Base-by-base conservation (phyloP, 2,797 vertebrate species). In the Orientallactaga sibirica region DNA sequence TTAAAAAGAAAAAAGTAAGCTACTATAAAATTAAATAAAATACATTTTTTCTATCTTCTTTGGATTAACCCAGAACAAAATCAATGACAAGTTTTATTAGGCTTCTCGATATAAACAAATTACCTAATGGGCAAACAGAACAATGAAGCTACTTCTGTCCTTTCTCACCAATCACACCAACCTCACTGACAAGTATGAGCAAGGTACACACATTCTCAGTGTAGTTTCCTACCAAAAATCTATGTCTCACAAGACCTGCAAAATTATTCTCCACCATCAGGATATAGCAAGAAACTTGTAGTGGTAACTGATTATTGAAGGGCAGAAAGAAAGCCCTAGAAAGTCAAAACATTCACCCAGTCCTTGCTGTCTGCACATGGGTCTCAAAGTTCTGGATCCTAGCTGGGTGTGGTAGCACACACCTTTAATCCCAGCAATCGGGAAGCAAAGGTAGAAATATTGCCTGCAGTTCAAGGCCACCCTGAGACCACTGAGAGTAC, bases 21-120 rank as follows among this genome's bases (percentile, higher is more conserved):
- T 37, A 37, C 33, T 43, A 78, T 82, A n/a, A 82, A 81, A 82
- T 61, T 82, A 82, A 82, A 24, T 73, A 58, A 78, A 77, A 75
- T 61, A 62, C 25, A 62, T 70, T 88, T 55, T 70, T 84, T 55
- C 70, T 16, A 68, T 84, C 1, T 79, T 90, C 68, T 79, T 83
- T 58, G 16, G 87, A 76, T 43, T 37, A 75, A 0, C 61, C n/a
- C 52, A 79, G 66, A 62, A 7, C 29, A 22, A 41, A 93, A 25
- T 61, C 20, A 27, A 19, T 27, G 58, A n/a, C 0, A 75, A 8
- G 8, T 48, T 18, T 87, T 83, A 3, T 41, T 27, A 84, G 18
- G 55, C 5, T 11, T 25, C 43, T 64, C n/a, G 70, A 64, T 3
- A 58, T 75, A 79, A 81, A 76, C 0, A 27, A n/a, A n/a, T 43